A percentile compares a stretch with the other conserved stretches of the same genome.
Conservation (phyloP, 2,888 invertebrate species). For the Cheilosia grossa region DNA sequence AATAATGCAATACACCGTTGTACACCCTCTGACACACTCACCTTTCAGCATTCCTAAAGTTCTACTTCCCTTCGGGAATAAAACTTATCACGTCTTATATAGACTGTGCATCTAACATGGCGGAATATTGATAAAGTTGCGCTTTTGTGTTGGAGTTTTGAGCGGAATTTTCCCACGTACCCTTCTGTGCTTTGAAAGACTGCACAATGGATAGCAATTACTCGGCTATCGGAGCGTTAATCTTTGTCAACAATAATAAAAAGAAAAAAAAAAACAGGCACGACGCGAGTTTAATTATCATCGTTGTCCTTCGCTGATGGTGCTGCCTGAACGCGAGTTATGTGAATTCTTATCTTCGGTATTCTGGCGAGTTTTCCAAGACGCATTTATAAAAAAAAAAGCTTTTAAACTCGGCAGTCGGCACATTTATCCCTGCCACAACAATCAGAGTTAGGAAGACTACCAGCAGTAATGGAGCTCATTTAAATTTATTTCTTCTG, state of each 20-base stretch:
- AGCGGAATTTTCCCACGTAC: constrained; percentile 11
- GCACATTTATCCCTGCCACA: neutral
- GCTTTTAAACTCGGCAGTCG: neutral
- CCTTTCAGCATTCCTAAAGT: neutral
- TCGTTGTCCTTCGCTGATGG: neutral
- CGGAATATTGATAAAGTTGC: constrained; percentile 41
- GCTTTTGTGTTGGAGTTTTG: constrained; percentile 34
- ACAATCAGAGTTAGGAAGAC: neutral
- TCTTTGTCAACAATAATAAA: constrained; percentile 42
- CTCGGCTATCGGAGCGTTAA: constrained; percentile 36
- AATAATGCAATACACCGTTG: constrained; percentile 15
- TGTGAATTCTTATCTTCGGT: constrained; percentile 15
- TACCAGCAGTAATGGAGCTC: neutral
- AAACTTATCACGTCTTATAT: constrained; percentile 5
- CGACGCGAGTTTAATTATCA: constrained; percentile 17
- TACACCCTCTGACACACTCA: neutral
- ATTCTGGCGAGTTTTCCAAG: neutral
- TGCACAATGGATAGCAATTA: constrained; percentile 47
- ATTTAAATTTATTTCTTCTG: neutral
- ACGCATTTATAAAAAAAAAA: neutral
- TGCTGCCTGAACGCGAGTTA: constrained; percentile 18
- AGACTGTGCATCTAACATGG: constrained; percentile 24
- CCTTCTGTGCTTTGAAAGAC: neutral
- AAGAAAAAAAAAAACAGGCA: neutral
- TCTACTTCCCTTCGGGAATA: neutral